Base-by-base conservation (phyloP, 2,888 invertebrate species). In the Ecliptopera silaceata region DNA sequence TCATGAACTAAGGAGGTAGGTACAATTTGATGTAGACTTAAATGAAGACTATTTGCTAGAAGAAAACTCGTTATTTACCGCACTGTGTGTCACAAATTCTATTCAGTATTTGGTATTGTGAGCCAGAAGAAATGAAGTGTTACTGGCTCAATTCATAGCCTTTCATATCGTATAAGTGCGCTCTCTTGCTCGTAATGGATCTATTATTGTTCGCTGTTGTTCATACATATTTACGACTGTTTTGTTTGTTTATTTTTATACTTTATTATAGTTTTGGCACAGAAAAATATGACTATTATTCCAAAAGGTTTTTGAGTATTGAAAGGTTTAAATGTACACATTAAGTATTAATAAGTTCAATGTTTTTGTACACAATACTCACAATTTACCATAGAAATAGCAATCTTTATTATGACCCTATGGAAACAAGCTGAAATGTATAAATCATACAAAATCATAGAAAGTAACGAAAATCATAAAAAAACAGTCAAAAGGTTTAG, bases 161-260 rank as follows among this genome's bases (percentile, higher is more conserved):
- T 59, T 59, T 59, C 50, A 59, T 54, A 51, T 52, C 60, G 62
- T 50, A 61, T 62, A 64, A 64, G 66, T 62, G 56, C 49, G 49
- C 61, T 59, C 59, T 47, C 51, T 50, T 44, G 48, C 55, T 58
- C 56, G 59, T 66, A 66, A 66, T 66, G 62, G 64, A 57, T 57
- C 64, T 64, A 61, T 64, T 66, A 66, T 64, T 64, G 64, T 66
- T 66, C 63, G 59, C 63, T 66, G 64, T 64, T 64, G 64, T 66
- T 66, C 63, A 64, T 66, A 66, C 64, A 64, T 64, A 64, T 66
- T 66, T 64, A 64, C 61, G 59, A 61, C 48, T 56, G 46, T 53
- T 61, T 49, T 56, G 56, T 52, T 58, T 61, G 56, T 63, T 64
- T 59, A 59, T 59, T 56, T 38, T 42, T 42, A 32, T 55, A 38